A percentile compares a stretch with the other conserved stretches of the same genome.
phyloP scores from a whole-genome alignment of 2,888 invertebrate genomes.

The Lasioglossum lativentre region DNA sequence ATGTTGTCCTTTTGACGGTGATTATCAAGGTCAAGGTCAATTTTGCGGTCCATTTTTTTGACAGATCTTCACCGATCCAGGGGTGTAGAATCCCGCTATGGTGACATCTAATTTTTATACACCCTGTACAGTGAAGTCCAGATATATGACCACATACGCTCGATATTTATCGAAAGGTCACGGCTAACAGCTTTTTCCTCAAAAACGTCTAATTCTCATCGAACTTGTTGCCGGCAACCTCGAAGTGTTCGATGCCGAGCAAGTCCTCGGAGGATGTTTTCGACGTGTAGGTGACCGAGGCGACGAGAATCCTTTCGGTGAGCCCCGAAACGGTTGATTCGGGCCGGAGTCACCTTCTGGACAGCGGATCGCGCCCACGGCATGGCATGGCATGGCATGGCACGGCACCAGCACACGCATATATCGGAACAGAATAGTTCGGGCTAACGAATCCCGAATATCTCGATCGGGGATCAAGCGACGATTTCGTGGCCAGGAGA shows the following conservation, averaged over 20 bases:
- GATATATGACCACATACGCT: neutral
- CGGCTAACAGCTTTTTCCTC: neutral
- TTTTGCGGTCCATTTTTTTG: too few relatives aligned
- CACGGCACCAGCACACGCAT: constrained; percentile 27
- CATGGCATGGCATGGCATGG: neutral
- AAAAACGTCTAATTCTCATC: neutral
- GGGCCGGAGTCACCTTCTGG: constrained; percentile 13
- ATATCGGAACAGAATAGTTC: constrained; percentile 33
- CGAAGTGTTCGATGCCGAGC: neutral
- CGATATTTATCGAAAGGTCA: neutral
- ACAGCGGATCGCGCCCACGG: constrained; percentile 12
- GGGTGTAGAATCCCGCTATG: too few relatives aligned
- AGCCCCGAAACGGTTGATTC: neutral
- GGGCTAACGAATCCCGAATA: constrained; percentile 47
- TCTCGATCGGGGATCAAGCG: constrained; percentile 49
- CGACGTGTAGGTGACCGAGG: neutral
- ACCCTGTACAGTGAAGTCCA: too few relatives aligned
- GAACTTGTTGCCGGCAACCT: neutral
- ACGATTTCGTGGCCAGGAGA: constrained; percentile 26
- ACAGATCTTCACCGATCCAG: too few relatives aligned
- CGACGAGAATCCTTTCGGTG: neutral
- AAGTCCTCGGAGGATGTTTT: neutral
- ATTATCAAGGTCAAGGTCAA: too few relatives aligned
- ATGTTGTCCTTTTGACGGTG: too few relatives aligned
- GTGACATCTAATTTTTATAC: too few relatives aligned